These are phyloP conservation scores for Neuroterus valhalla DNA, from an alignment of 1,140 invertebrate species.

Conservation along the genomic window DNA sequence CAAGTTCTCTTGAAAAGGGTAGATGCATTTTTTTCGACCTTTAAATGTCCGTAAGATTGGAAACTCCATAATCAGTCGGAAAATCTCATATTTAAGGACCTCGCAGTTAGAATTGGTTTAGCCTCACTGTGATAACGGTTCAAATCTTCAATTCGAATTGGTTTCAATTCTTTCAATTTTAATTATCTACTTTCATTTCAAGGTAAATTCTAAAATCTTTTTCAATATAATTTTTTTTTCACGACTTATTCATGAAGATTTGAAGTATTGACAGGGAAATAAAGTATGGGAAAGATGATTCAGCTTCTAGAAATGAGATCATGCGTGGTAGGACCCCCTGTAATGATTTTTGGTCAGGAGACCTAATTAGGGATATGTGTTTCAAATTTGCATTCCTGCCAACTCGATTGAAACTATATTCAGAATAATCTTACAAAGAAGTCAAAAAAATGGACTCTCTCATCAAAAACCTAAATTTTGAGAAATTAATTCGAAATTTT, in stretches of 20 bases:
- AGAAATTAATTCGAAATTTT: neutral
- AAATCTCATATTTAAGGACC: too few relatives aligned
- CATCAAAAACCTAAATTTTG: neutral
- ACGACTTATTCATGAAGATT: neutral
- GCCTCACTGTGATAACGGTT: too few relatives aligned
- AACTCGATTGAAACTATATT: neutral
- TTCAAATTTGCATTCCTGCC: conserved; percentile 1
- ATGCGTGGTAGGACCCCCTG: conserved; percentile 23
- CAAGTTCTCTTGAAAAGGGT: too few relatives aligned
- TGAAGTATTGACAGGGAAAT: neutral
- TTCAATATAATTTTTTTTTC: neutral
- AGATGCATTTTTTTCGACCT: too few relatives aligned
- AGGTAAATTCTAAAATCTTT: too few relatives aligned
- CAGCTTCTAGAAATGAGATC: conserved; percentile 20
- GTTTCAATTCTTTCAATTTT: too few relatives aligned
- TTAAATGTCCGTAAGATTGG: too few relatives aligned
- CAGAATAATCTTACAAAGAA: neutral
- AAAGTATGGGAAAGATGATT: neutral
- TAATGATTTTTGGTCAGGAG: conserved; percentile 27
- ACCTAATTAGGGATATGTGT: conserved; percentile 36
- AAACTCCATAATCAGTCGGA: too few relatives aligned
- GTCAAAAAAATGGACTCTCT: too few relatives aligned
- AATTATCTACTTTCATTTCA: too few relatives aligned
- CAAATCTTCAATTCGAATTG: too few relatives aligned
- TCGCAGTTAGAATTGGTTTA: too few relatives aligned